Evolutionary conservation across 2,888 invertebrate species (phyloP), one percentile per base, ranked within the genome.

Genomic region (Sinopyrophorus schimmeli): DNA sequence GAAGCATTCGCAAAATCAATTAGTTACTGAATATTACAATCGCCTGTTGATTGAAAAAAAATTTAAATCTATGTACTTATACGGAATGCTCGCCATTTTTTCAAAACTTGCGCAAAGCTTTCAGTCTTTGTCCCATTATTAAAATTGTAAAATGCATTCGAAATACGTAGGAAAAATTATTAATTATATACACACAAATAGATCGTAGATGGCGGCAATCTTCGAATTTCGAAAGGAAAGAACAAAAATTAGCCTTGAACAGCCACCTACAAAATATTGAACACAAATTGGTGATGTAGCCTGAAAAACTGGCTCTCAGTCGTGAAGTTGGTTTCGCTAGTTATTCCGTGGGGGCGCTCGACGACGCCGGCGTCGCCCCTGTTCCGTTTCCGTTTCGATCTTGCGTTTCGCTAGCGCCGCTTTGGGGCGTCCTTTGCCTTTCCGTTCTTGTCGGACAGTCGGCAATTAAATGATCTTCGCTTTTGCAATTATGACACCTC

Each of bases 401-500:
- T 12, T 54, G 31, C 24, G 50, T 50, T 38, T 48, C 52, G 40
- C 49, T 52, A 51, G 39, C 48, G 52, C 40, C 55, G 11, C 42
- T 34, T 40, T 53, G 23, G 54, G 53, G 34, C 11, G 47, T 50
- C 31, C 51, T 47, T 40, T 55, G 57, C 10, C 51, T 52, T 47
- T 69, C 74, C 47, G 69, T 65, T 57, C 81, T 78, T 14, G 78
- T 74, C 11, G 93, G 92, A 73, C 94, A 94, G 68, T 93, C 91
- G 16, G 91, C 92, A 52, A 93, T 88, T 47, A 94, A 80, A 74
- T 94, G 94, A 64, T 88, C 89, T 62, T 87, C 86, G 60, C 89
- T 84, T 71, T 91, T 92, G 74, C 93, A 94, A 70, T 85, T 83
- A 76, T 94, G 92, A 74, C 94, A 94, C 65, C 89, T 80, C 76